These are phyloP conservation scores for Phalangium opilio DNA, from an alignment of 2,888 invertebrate genomes.

Conservation along the genomic window DNA sequence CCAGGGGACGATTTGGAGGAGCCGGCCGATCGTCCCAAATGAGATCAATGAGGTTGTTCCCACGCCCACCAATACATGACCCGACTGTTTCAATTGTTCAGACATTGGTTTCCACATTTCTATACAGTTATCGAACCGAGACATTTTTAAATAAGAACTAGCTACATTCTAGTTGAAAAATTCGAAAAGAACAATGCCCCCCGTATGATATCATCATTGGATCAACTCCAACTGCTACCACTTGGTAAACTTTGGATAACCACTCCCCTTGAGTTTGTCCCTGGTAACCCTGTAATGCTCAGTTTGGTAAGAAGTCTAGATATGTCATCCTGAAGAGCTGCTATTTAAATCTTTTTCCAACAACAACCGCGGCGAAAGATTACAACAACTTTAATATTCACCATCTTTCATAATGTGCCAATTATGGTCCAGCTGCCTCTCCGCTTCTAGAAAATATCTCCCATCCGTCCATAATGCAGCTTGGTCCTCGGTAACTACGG, in stretches of 20 bases:
- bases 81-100: constrained; percentile 43
- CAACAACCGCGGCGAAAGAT: constrained; percentile 1
- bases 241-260: constrained; percentile 39
- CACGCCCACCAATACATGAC: constrained; percentile 49
- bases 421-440: constrained; percentile 55
- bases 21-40: constrained; percentile 38
- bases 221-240: constrained; percentile 61
- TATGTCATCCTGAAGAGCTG: too few relatives aligned
- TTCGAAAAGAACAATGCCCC: not conserved
- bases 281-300: constrained; percentile 40
- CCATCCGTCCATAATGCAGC: constrained; percentile 91
- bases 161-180: too few relatives aligned
- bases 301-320: too few relatives aligned
- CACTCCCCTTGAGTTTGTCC: constrained; percentile 53
- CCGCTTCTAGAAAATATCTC: constrained; percentile 81
- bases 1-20: constrained; percentile 29
- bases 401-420: constrained; percentile 90
- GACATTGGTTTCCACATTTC: constrained; percentile 42
- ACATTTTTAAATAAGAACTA: too few relatives aligned
- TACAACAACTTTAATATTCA: constrained; percentile 38
- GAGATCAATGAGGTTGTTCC: constrained; percentile 54
- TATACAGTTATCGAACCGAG: not conserved
- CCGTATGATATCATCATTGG: constrained; percentile 51
- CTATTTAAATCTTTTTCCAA: too few relatives aligned
- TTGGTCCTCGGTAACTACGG: constrained; percentile 53